Base-by-base conservation (phyloP, 1,140 invertebrate species). In the Drosophila oshimai region DNA sequence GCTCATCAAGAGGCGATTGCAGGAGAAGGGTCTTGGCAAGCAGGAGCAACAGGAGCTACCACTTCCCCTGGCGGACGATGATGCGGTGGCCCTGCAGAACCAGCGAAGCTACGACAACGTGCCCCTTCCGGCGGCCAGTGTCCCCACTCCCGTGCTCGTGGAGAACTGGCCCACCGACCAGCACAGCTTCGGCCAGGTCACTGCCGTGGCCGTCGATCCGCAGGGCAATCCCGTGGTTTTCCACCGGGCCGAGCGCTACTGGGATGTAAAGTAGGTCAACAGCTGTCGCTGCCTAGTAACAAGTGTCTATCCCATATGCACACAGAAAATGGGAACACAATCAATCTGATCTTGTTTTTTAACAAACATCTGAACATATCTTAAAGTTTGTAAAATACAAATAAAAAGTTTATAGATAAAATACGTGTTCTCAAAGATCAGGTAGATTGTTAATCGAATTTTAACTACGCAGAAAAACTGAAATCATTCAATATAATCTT, bases 191-290 rank as follows among this genome's bases (percentile, higher is more conserved):
- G 97, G 97, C 2, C 96, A 98, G 92, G 95, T 98, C 53, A 94
- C 95, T 28, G 97, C 96, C 34, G 95, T 98, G 2, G 94, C 96
- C 3, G 95, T 97, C 7, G 96, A 98, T 92, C 93, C 93, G 6
- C 91, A 94, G 20, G 95, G 95, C 7, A 95, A 96, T 84, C 95
- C 97, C 0, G 95, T 97, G 13, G 94, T 98, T 42, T 98, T 98
- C 91, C 97, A 98, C 91, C 92, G 97, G 46, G 96, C 94, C 34
- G 93, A 95, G 79, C 93, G 95, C 84, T 92, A 95, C 46, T 98
- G 97, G 96, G 94, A 96, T 91, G 93, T 93, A 78, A 93, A 93
- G 96, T 97, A 93, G 74, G 89, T 90, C 81, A 89, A 76, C 74
- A 88, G 74, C 81, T 86, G 80, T 65, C 44, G 39, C 46, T 28